phyloP scores from a whole-genome alignment of 2,888 invertebrate genomes.

The Exephanes ischioxanthus region DNA sequence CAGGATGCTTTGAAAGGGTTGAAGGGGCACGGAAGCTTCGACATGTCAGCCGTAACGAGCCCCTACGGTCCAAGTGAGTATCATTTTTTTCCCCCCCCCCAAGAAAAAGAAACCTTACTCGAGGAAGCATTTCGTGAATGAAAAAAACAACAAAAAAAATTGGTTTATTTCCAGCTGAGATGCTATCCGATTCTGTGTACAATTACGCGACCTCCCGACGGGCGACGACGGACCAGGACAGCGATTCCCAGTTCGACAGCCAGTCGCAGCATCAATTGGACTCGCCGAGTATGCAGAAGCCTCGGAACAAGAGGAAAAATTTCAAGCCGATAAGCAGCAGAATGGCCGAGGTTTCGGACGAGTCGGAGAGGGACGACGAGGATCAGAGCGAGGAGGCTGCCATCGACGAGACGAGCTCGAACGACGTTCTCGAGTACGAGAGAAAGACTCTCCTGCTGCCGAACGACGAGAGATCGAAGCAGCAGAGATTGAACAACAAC shows the following conservation, averaged over 20 bases:
- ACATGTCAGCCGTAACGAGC: slow-evolving; percentile 85
- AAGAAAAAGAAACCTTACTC: neutral
- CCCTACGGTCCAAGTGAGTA: slow-evolving; percentile 85
- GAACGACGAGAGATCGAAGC: slow-evolving; percentile 77
- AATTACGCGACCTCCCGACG: slow-evolving; percentile 84
- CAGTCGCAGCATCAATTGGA: slow-evolving; percentile 78
- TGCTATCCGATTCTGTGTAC: slow-evolving; percentile 85
- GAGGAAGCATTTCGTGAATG: neutral
- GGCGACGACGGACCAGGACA: slow-evolving; percentile 82
- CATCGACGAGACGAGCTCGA: slow-evolving; percentile 73
- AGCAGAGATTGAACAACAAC: slow-evolving; percentile 81
- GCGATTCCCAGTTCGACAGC: slow-evolving; percentile 82
- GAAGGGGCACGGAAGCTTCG: slow-evolving; percentile 76
- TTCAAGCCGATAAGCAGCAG: slow-evolving; percentile 85
- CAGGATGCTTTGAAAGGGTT: slow-evolving; percentile 82
- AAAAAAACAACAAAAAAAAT: slow-evolving; percentile 26
- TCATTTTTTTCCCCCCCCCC: neutral
- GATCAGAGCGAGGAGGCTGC: slow-evolving; percentile 75
- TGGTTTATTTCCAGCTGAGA: slow-evolving; percentile 80
- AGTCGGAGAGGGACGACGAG: slow-evolving; percentile 76
- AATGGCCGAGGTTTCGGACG: slow-evolving; percentile 84
- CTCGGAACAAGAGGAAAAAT: slow-evolving; percentile 86
- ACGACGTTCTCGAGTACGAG: slow-evolving; percentile 78
- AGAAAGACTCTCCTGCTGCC: slow-evolving; percentile 78
- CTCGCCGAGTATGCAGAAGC: slow-evolving; percentile 79